A percentile compares a stretch with the other conserved stretches of the same genome.
phyloP scores from a whole-genome alignment of 2,797 vertebrate genomes.

The Percopsis omiscomaycus region DNA sequence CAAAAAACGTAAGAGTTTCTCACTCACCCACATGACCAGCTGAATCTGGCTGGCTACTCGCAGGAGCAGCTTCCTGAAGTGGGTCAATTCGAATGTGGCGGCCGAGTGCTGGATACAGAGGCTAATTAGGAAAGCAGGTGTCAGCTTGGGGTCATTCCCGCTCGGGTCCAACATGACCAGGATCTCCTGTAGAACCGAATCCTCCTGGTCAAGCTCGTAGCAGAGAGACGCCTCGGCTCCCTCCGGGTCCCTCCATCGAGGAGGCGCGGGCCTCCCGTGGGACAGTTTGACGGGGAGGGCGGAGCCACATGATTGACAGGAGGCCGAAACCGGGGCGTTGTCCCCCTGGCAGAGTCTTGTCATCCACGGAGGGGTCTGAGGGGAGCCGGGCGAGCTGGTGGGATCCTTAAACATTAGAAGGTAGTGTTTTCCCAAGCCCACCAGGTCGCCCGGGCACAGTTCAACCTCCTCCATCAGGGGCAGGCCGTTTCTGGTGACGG shows the following conservation, averaged over 20 bases:
- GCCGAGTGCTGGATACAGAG: constrained; percentile 78
- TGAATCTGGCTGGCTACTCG: constrained; percentile 74
- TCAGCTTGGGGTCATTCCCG: constrained; percentile 67
- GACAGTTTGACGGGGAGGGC: constrained; percentile 22
- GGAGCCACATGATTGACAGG: constrained; percentile 65
- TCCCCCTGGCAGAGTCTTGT: constrained; percentile 56
- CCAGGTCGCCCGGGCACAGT: constrained; percentile 75
- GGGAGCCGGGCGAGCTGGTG: constrained; percentile 46
- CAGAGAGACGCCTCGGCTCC: constrained; percentile 57
- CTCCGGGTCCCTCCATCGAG: constrained; percentile 66
- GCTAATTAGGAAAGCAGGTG: constrained; percentile 76
- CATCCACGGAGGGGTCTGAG: constrained; percentile 70
- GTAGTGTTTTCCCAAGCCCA: constrained; percentile 79
- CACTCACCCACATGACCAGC: constrained; percentile 74
- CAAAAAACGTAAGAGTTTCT: constrained; percentile 3
- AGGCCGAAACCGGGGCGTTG: constrained; percentile 20
- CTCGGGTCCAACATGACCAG: constrained; percentile 57
- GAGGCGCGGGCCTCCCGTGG: constrained; percentile 32
- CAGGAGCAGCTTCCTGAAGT: constrained; percentile 76
- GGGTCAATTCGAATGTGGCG: constrained; percentile 54
- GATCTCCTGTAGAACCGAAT: constrained; percentile 71
- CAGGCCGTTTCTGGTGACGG: constrained; percentile 74
- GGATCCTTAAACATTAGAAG: constrained; percentile 84
- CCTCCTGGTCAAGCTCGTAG: constrained; percentile 74
- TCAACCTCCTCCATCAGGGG: constrained; percentile 68